Evolutionary conservation across 2,888 invertebrate species (phyloP).

Genomic region (Brenthis ino): DNA sequence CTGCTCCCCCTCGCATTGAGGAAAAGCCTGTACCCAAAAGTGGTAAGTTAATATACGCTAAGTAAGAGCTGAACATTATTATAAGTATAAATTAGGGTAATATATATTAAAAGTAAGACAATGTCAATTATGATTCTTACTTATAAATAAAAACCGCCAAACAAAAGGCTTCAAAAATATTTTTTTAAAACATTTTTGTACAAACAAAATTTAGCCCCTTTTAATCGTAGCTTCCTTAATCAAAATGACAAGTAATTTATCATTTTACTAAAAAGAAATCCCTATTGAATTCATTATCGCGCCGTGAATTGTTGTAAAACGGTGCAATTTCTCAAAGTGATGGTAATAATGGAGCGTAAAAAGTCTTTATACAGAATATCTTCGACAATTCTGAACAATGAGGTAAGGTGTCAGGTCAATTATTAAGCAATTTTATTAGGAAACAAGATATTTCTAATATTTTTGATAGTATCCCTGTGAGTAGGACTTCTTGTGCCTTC

Average conservation of each 20-base stretch:
- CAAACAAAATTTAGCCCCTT: conserved; percentile 41
- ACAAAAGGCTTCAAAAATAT: conserved; percentile 21
- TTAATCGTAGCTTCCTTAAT: conserved; percentile 49
- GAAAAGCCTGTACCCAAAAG: too few relatives aligned
- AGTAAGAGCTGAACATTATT: too few relatives aligned
- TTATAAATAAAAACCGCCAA: neutral
- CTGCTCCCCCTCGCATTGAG: too few relatives aligned
- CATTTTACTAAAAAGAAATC: conserved; percentile 51
- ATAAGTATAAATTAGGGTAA: too few relatives aligned
- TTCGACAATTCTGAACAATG: conserved; percentile 39
- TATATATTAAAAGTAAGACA: too few relatives aligned
- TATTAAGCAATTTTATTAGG: conserved; percentile 29
- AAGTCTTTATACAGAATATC: conserved; percentile 37
- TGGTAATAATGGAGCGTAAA: conserved; percentile 47
- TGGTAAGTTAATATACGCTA: too few relatives aligned
- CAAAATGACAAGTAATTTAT: conserved; percentile 60
- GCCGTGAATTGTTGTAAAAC: conserved; percentile 51
- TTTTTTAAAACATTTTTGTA: conserved; percentile 27
- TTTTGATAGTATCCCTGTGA: neutral
- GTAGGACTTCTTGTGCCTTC: too few relatives aligned
- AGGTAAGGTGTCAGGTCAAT: conserved; percentile 21
- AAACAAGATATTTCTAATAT: conserved; percentile 6
- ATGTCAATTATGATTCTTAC: too few relatives aligned
- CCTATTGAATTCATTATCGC: conserved; percentile 58
- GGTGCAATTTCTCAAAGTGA: conserved; percentile 60